These are phyloP conservation scores for Lycaena phlaeas DNA, from an alignment of 2,888 invertebrate species.

Conservation along the genomic window DNA sequence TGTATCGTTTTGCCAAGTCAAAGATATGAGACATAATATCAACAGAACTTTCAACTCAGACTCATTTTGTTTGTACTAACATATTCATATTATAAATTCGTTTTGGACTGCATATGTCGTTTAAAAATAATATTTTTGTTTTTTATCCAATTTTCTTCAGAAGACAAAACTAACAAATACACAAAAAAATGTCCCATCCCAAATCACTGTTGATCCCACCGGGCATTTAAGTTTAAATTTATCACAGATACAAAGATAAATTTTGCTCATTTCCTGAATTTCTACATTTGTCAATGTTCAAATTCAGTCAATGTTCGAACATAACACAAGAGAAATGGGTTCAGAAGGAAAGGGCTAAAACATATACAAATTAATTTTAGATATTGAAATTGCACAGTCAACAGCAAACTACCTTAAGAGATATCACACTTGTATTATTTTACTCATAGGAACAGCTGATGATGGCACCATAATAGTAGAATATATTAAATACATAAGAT, in stretches of 20 bases:
- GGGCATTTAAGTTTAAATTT: constrained; percentile 26
- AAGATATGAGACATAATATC: constrained; percentile 13
- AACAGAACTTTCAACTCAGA: constrained; percentile 1
- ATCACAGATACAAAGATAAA: constrained; percentile 31
- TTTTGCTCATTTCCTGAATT: too few relatives aligned
- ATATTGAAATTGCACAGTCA: too few relatives aligned
- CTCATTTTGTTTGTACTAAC: constrained; percentile 8
- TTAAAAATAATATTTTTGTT: constrained; percentile 2
- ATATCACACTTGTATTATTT: too few relatives aligned
- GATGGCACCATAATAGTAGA: not conserved
- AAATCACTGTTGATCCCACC: constrained; percentile 16
- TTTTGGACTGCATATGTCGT: not conserved
- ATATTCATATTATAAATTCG: constrained; percentile 1
- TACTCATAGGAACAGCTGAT: too few relatives aligned
- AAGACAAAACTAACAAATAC: constrained; percentile 27
- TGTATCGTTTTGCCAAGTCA: constrained; percentile 19
- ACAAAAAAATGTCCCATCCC: constrained; percentile 19
- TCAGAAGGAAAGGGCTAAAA: too few relatives aligned
- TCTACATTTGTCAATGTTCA: too few relatives aligned
- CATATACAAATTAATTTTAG: too few relatives aligned
- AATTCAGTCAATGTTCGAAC: too few relatives aligned
- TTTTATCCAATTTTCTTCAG: constrained; percentile 17
- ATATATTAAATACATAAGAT: not conserved
- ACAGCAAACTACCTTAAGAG: too few relatives aligned
- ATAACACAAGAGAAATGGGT: too few relatives aligned